A percentile compares a stretch with the other conserved stretches of the same genome.
Evolutionary conservation across 2,888 invertebrate genomes (phyloP).

Genomic region (Platerodrilus igneus): DNA sequence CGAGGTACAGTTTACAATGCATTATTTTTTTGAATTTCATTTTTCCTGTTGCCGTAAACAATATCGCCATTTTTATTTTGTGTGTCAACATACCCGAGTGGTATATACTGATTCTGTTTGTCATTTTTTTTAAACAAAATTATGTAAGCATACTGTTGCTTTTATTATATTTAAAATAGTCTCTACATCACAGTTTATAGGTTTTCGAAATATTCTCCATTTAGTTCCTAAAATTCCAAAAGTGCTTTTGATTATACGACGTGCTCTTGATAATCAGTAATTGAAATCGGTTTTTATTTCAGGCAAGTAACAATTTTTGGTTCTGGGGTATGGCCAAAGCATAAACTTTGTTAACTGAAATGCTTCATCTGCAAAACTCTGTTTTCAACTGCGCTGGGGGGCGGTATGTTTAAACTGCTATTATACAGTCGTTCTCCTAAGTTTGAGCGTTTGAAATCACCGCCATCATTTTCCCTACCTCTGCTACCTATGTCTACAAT

Average conservation of each 20-base stretch:
- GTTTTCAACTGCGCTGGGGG: background rate
- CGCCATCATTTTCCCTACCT: constrained; percentile 8
- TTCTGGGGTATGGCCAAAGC: constrained; percentile 9
- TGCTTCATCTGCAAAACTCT: constrained; percentile 3
- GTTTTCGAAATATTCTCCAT: constrained; percentile 12
- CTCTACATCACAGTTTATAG: constrained; percentile 6
- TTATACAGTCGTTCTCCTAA: background rate
- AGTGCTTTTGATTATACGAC: constrained; percentile 17
- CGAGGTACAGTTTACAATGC: constrained; percentile 1
- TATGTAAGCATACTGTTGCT: constrained; percentile 10
- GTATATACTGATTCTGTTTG: too few relatives aligned
- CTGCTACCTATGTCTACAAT: constrained; percentile 6
- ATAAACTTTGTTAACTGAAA: constrained; percentile 3
- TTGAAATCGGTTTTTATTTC: too few relatives aligned
- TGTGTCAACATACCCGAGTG: constrained; percentile 1
- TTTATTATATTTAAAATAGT: constrained; percentile 6
- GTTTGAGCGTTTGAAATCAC: constrained; percentile 4
- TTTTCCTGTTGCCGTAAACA: background rate
- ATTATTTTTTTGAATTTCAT: background rate
- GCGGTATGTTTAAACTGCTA: constrained; percentile 1
- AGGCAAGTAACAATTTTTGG: too few relatives aligned
- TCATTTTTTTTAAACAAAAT: too few relatives aligned
- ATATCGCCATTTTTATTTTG: background rate
- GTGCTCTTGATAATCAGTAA: constrained; percentile 19
- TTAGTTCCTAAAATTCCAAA: constrained; percentile 14